Conservation (phyloP, 64 coral and sea anemone species). For the Pachyseris speciosa region DNA sequence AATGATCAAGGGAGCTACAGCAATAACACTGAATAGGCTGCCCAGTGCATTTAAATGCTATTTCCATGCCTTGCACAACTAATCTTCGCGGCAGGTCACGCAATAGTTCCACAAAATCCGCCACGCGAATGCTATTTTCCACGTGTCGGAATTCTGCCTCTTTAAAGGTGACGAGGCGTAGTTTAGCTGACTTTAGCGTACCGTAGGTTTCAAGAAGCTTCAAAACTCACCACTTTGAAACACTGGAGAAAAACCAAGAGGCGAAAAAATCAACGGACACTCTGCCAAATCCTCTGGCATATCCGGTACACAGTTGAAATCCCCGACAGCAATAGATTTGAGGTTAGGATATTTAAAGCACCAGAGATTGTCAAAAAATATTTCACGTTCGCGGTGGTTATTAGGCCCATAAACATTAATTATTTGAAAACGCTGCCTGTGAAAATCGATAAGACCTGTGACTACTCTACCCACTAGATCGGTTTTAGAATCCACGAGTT, state of each 20-base stretch:
- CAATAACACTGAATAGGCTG: not conserved
- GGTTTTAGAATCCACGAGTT: not conserved
- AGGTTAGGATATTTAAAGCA: not conserved
- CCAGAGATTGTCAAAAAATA: not conserved
- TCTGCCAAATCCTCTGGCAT: no score
- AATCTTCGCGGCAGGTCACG: not conserved
- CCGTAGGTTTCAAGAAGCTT: not conserved
- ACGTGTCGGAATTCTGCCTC: not conserved
- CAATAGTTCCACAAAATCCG: not conserved
- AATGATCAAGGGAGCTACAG: not conserved
- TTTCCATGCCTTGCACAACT: not conserved
- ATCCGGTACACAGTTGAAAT: not conserved
- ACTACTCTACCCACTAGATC: not conserved
- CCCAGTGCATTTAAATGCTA: not conserved
- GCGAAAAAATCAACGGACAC: no score
- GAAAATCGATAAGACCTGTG: not conserved
- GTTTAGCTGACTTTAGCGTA: not conserved
- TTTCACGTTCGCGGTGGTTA: not conserved
- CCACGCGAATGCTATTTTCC: not conserved
- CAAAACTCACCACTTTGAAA: no score
- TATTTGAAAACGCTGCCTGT: not conserved
- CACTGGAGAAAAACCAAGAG: no score
- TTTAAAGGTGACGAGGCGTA: not conserved
- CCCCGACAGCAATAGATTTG: not conserved
- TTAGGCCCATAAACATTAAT: not conserved